Percentiles rank a stretch among this genome's conserved stretches.
phyloP scores from a whole-genome alignment of 2,888 invertebrate genomes.

The Sceliomorpha sp. region DNA sequence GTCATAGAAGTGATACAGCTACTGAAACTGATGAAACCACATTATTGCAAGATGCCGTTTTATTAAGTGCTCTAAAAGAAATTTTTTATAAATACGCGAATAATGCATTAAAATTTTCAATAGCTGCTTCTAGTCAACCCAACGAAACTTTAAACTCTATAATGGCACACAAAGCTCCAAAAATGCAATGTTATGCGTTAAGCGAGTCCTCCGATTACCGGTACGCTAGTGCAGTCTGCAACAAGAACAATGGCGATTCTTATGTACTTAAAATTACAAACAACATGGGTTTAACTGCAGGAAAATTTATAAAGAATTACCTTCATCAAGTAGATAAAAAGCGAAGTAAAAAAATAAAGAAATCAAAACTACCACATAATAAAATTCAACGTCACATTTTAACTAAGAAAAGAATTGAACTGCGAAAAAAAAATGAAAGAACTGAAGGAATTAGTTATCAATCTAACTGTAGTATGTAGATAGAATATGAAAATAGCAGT shows the following conservation, averaged over 20 bases:
- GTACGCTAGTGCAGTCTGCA: background rate
- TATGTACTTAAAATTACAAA: constrained; percentile 19
- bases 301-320: constrained; percentile 5
- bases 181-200: background rate
- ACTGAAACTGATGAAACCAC: background rate
- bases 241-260: constrained; percentile 5
- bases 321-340: constrained; percentile 12
- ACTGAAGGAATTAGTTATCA: background rate
- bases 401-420: background rate
- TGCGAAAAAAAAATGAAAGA: constrained; percentile 1
- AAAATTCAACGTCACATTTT: background rate
- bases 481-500: background rate
- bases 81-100: constrained; percentile 1
- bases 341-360: constrained; percentile 3
- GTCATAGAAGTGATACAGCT: constrained; percentile 10
- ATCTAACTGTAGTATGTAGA: background rate
- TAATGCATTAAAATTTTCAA: background rate
- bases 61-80: background rate
- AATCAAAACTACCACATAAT: constrained; percentile 6
- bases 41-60: background rate
- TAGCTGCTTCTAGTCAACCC: background rate
- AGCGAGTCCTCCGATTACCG: constrained; percentile 5
- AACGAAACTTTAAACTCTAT: constrained; percentile 1
- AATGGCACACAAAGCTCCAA: constrained; percentile 9
- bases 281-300: constrained; percentile 14